Evolutionary conservation across 2,797 vertebrate species (phyloP), one percentile per base, ranked within the genome.

Genomic region (Spondyliosoma cantharus): DNA sequence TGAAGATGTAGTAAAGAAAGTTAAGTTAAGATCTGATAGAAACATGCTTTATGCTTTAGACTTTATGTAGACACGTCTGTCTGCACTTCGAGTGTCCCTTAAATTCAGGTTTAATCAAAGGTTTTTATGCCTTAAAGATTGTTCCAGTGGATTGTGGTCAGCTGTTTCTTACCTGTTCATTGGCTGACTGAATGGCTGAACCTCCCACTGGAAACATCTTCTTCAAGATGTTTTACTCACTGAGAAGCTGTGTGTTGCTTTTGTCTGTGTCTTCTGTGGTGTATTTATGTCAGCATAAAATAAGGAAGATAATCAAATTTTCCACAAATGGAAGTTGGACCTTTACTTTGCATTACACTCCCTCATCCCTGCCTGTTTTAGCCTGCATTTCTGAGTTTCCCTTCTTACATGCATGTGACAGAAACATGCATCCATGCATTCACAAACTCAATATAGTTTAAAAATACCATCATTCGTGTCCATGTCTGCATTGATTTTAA

Each of bases 401-500:
- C 9, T 16, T 37, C 12, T 58, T 56, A n/a, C 56, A 45, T 60
- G 50, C 12, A 0, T 62, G 32, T 16, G 46, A 65, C 29, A 2
- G 61, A 46, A 61, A 27, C 37, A 11, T 19, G 2, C 46, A 60
- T 27, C n/a, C 12, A 1, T 57, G n/a, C 13, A 43, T n/a, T 48
- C 27, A 49, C 27, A 14, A 65, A 45, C 9, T 16, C 19, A 22
- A 20, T 37, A 20, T 48, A 57, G 52, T 49, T 20, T 58, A 25
- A 74, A 54, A 12, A 61, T 24, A 32, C 16, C 42, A 29, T 32
- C 4, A 3, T 63, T 64, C 0, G 9, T 4, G 3, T 67, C 27
- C 57, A 22, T 43, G 66, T 74, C 70, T 27, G 16, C 48, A 65
- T 71, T 12, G 0, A 24, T 52, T 37, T 72, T 53, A 16, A 27